A percentile compares a stretch with the other conserved stretches of the same genome.
Conservation (phyloP, 2,113 vertebrate genomes). For the Xenotilapia flavipinnis region DNA sequence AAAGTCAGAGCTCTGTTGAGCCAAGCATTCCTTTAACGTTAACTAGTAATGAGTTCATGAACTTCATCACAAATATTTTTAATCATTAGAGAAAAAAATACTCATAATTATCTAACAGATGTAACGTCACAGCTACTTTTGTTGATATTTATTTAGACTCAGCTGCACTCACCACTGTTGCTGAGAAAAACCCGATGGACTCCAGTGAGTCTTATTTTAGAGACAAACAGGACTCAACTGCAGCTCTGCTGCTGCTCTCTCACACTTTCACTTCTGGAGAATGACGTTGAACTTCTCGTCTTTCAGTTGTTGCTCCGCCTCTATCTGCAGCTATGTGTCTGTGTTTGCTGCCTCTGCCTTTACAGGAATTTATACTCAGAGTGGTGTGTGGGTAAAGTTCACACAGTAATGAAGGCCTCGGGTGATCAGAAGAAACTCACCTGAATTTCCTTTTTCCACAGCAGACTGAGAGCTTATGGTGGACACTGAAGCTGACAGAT, state of each 20-base stretch:
- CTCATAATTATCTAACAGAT: neutral
- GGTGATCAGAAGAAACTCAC: neutral
- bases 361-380: neutral
- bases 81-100: neutral
- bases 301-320: neutral
- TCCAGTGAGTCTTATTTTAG: neutral
- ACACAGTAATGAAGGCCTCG: neutral
- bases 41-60: neutral
- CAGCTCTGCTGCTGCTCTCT: neutral
- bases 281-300: neutral
- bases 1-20: neutral
- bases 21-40: neutral
- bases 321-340: neutral
- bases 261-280: neutral
- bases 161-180: neutral
- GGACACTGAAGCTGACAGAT: neutral
- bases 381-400: neutral
- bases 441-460: neutral
- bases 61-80: neutral
- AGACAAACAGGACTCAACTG: neutral
- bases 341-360: neutral
- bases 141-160: neutral
- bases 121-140: neutral
- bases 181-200: neutral
- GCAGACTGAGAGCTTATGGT: neutral